Base-by-base conservation (phyloP, 2,113 vertebrate genomes). In the Sporophila hypoxantha region DNA sequence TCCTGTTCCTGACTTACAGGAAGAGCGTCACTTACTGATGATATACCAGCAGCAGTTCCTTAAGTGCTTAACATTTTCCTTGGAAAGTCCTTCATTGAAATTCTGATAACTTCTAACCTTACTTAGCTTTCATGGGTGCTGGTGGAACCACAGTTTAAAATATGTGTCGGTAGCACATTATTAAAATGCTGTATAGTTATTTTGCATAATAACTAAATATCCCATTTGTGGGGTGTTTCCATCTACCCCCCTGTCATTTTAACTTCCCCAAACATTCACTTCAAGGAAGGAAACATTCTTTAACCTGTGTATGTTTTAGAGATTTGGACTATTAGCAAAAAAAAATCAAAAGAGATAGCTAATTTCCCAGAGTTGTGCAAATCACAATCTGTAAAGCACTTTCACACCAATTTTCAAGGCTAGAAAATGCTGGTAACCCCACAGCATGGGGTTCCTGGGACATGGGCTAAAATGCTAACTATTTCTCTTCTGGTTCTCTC, bases 41-140 rank as follows among this genome's bases (percentile, higher is more conserved):
- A 88, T 88, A 90, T 84, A 79, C 36, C 39, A 66, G 46, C 32
- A 65, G 20, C 13, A 20, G 74, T 74, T 88, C 70, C 87, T n/a
- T 30, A 84, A 88, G 30, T 62, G 66, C 55, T 84, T 39, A 50
- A 81, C 42, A 20, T 50, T 90, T 90, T 82, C 91, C 81, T 86
- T 90, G 81, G 62, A 37, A 94, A 90, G 74, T 76, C 77, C 75
- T 90, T 89, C 56, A 70, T 37, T 1, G 8, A 57, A 62, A 78
- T 86, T 86, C 55, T 69, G 62, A 69, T 91, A 91, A 79, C 77
- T 62, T 86, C 19, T 90, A 52, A 87, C 64, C 75, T 90, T 73
- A 25, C n/a, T 66, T 52, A 62, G 27, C 18, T 91, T 91, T 75
- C 42, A n/a, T 20, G 22, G 30, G 21, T 79, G 26, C 36, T 90